A percentile compares a stretch with the other conserved stretches of the same genome.
These are phyloP conservation scores for Brachionus koreanus DNA, from an alignment of 1,140 invertebrate genomes.

Conservation along the genomic window DNA sequence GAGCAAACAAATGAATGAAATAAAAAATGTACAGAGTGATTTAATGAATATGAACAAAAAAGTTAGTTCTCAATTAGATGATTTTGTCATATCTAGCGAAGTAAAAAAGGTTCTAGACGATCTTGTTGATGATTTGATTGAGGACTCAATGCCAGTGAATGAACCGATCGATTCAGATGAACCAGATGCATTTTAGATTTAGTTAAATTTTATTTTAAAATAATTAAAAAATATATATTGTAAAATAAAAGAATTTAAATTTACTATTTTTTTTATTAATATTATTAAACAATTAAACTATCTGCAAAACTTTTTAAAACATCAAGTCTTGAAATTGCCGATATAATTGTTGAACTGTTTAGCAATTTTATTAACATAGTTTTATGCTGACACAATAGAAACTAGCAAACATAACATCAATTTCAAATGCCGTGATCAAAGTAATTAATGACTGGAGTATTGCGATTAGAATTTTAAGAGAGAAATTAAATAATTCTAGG, in stretches of 20 bases:
- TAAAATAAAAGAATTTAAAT: neutral
- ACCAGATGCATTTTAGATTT: neutral
- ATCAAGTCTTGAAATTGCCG: too few relatives aligned
- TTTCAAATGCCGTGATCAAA: too few relatives aligned
- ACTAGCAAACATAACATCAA: too few relatives aligned
- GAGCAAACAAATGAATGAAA: neutral
- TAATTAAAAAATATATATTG: neutral
- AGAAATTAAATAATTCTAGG: too few relatives aligned
- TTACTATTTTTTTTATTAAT: too few relatives aligned
- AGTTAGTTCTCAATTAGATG: neutral
- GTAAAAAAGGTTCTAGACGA: neutral
- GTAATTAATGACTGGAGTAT: too few relatives aligned
- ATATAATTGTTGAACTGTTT: too few relatives aligned
- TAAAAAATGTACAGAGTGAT: neutral
- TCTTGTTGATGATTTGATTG: conserved; percentile 13
- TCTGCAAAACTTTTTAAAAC: too few relatives aligned
- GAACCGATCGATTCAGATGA: neutral
- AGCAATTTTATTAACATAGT: too few relatives aligned
- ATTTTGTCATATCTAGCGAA: neutral
- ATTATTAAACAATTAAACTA: too few relatives aligned
- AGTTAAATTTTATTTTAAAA: neutral
- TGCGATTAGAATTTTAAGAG: too few relatives aligned
- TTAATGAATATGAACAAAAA: neutral
- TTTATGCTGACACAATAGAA: too few relatives aligned
- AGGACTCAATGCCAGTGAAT: neutral